phyloP scores from a whole-genome alignment of 1,140 invertebrate genomes.

The Drosophila arizonae region DNA sequence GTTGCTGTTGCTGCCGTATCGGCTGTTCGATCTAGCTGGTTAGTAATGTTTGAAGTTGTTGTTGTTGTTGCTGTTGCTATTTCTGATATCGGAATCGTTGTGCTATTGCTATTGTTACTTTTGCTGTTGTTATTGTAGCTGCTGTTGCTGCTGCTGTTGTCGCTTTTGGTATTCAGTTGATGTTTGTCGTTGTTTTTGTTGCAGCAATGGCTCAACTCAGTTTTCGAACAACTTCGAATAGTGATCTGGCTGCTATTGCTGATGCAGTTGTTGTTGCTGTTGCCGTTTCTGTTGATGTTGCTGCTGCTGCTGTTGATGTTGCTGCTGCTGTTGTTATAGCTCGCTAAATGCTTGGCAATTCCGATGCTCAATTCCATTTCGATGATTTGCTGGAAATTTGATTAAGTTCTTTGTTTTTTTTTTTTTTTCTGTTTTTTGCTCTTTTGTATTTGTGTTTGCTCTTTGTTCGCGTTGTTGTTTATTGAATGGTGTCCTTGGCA shows the following conservation, averaged over 20 bases:
- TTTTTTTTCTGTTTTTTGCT: neutral
- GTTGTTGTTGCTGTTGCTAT: neutral
- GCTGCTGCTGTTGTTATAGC: constrained; percentile 49
- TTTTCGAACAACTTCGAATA: constrained; percentile 20
- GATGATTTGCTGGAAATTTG: constrained; percentile 61
- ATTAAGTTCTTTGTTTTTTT: constrained; percentile 12
- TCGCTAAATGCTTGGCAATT: constrained; percentile 62
- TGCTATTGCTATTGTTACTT: constrained; percentile 17
- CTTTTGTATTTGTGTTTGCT: neutral
- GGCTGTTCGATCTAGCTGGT: constrained; percentile 1
- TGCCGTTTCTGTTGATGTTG: constrained; percentile 24
- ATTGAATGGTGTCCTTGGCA: neutral
- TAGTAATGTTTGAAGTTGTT: neutral
- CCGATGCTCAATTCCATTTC: constrained; percentile 72
- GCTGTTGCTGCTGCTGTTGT: constrained; percentile 4
- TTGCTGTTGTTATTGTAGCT: neutral
- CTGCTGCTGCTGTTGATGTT: constrained; percentile 11
- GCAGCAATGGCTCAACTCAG: neutral
- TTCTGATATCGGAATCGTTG: constrained; percentile 6
- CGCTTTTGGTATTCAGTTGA: neutral
- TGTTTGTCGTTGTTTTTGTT: constrained; percentile 33
- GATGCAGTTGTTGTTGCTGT: neutral
- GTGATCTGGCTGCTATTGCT: constrained; percentile 9
- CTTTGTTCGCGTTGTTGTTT: constrained; percentile 5
- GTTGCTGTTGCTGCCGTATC: constrained; percentile 4